Percentiles rank a stretch among this genome's conserved stretches.
Conservation (phyloP, 2,888 invertebrate species). For the Allacma fusca region DNA sequence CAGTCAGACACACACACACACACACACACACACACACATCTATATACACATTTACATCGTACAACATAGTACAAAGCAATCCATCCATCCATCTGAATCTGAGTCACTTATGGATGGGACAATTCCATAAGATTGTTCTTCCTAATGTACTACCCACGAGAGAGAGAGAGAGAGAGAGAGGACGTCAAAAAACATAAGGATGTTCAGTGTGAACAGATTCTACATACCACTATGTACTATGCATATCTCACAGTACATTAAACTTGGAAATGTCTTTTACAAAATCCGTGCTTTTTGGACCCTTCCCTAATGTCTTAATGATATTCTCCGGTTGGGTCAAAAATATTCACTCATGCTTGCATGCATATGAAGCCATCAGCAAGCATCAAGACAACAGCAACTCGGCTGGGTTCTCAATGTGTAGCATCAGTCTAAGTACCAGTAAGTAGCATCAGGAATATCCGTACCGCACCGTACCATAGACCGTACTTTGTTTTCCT, state of each 20-base stretch:
- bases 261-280: slow-evolving; percentile 48
- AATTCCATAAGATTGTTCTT: slow-evolving; percentile 34
- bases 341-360: slow-evolving; percentile 11
- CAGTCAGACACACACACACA: slow-evolving; percentile 22
- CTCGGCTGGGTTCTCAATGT: background rate
- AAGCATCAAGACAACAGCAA: slow-evolving; percentile 1
- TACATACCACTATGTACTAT: slow-evolving; percentile 37
- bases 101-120: slow-evolving; percentile 42
- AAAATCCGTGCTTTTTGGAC: slow-evolving; percentile 43
- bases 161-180: slow-evolving; percentile 24
- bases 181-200: background rate
- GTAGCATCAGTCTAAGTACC: background rate
- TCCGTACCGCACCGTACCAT: background rate
- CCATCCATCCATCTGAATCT: slow-evolving; percentile 50
- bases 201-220: slow-evolving; percentile 11
- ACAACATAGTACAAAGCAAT: slow-evolving; percentile 34
- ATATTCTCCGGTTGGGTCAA: slow-evolving; percentile 43
- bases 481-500: background rate
- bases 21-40: slow-evolving; percentile 26
- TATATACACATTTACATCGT: no score
- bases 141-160: slow-evolving; percentile 28
- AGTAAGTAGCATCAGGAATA: background rate
- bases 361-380: background rate
- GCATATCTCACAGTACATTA: slow-evolving; percentile 55
- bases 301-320: slow-evolving; percentile 50